Conservation (phyloP, 1,140 invertebrate genomes). For the Cherax quadricarinatus region DNA sequence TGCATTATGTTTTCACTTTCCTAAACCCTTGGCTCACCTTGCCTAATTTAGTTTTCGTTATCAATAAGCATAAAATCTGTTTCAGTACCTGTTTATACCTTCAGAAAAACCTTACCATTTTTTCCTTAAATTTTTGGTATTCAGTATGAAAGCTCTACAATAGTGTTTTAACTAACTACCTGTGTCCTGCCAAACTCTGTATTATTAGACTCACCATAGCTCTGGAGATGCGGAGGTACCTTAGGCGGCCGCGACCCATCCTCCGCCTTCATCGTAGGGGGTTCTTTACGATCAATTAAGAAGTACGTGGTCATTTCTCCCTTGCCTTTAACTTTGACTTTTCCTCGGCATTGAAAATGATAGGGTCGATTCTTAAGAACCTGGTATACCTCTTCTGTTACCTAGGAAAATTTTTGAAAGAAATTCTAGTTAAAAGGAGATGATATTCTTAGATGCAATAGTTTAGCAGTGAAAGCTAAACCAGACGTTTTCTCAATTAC, state of each 20-base stretch:
- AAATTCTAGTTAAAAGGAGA: not conserved
- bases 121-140: not conserved
- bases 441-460: not conserved
- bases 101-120: not conserved
- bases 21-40: no score
- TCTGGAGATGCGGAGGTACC: conserved; percentile 62
- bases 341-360: conserved; percentile 88
- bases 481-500: not conserved
- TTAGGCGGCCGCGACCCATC: conserved; percentile 74
- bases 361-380: conserved; percentile 85
- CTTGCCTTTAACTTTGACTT: conserved; percentile 94
- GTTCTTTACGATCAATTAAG: conserved; percentile 83
- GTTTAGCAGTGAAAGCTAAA: not conserved
- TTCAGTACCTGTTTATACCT: not conserved
- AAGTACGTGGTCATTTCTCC: conserved; percentile 96
- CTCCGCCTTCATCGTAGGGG: conserved; percentile 80
- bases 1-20: no score
- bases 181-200: not conserved
- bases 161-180: not conserved
- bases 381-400: conserved; percentile 89
- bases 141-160: not conserved
- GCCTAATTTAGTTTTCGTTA: no score
- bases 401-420: conserved; percentile 75
- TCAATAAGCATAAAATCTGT: not conserved
- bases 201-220: conserved; percentile 53